These are phyloP conservation scores for Procavia capensis DNA, from an alignment of 2,113 vertebrate species.

Conservation along the genomic window DNA sequence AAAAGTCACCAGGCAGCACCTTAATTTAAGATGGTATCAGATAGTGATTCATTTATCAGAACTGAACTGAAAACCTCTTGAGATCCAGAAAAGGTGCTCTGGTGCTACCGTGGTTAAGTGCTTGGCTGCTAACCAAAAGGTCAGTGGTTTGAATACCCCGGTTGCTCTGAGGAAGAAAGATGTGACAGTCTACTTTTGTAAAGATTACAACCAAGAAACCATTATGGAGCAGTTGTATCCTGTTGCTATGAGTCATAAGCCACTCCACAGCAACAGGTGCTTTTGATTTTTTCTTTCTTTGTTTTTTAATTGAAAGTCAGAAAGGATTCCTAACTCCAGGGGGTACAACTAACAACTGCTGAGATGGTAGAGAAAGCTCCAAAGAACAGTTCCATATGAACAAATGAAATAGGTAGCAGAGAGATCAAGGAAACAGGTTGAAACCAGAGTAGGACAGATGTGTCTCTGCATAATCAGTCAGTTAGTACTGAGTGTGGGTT, in stretches of 20 bases:
- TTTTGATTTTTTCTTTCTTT: not conserved
- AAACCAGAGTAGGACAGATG: not conserved
- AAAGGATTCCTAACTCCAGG: not conserved
- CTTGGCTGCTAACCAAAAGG: not conserved
- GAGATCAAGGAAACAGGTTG: not conserved
- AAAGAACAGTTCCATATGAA: not conserved
- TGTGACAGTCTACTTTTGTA: not conserved
- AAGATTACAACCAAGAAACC: too few species aligned
- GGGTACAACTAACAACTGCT: not conserved
- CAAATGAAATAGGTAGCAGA: conserved; percentile 6
- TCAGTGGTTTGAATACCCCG: not conserved
- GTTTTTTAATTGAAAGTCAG: not conserved
- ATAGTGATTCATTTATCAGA: conserved; percentile 54
- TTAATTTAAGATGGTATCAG: conserved; percentile 49
- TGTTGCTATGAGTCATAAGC: not conserved
- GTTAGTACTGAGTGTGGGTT: not conserved
- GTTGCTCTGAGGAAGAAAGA: not conserved
- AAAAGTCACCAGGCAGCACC: conserved; percentile 38
- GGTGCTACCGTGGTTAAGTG: not conserved
- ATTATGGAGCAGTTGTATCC: not conserved
- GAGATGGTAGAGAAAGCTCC: not conserved
- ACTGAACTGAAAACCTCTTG: conserved; percentile 46
- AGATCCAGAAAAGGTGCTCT: not conserved
- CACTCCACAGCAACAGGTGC: not conserved
- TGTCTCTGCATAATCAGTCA: conserved; percentile 12